phyloP scores from a whole-genome alignment of 2,888 invertebrate genomes.

The Homarus gammarus region DNA sequence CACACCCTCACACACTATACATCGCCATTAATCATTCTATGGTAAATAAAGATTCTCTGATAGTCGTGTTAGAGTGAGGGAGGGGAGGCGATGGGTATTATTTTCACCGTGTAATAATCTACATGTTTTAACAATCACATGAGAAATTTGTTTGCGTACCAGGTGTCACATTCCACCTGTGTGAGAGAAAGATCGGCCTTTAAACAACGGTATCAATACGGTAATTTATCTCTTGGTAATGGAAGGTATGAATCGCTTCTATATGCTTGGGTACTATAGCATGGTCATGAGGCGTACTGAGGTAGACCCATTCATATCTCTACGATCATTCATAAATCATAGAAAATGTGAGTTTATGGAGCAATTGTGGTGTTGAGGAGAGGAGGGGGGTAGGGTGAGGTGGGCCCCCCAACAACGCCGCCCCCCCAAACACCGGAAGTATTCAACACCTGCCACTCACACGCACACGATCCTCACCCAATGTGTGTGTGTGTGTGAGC shows the following conservation, averaged over 20 bases:
- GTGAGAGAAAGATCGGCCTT: background rate
- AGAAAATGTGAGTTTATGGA: slow-evolving; percentile 13
- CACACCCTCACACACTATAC: no score
- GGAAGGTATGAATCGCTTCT: background rate
- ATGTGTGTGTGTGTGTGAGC: background rate
- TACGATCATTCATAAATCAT: slow-evolving; percentile 1
- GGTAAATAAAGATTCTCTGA: background rate
- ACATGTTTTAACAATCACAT: no score
- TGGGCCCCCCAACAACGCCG: background rate
- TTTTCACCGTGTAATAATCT: background rate
- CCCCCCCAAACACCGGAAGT: background rate
- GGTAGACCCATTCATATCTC: background rate
- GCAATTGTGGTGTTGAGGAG: background rate
- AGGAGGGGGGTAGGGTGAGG: background rate
- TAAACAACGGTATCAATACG: background rate
- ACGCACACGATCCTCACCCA: background rate
- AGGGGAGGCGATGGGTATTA: background rate
- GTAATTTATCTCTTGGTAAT: background rate
- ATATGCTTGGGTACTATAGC: background rate
- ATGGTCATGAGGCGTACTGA: background rate
- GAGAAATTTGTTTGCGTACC: background rate
- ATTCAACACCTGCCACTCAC: background rate
- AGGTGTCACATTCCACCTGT: background rate
- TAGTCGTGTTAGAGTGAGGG: background rate
- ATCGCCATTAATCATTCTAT: background rate